Conservation (phyloP, 2,113 vertebrate species). For the Chitala chitala region DNA sequence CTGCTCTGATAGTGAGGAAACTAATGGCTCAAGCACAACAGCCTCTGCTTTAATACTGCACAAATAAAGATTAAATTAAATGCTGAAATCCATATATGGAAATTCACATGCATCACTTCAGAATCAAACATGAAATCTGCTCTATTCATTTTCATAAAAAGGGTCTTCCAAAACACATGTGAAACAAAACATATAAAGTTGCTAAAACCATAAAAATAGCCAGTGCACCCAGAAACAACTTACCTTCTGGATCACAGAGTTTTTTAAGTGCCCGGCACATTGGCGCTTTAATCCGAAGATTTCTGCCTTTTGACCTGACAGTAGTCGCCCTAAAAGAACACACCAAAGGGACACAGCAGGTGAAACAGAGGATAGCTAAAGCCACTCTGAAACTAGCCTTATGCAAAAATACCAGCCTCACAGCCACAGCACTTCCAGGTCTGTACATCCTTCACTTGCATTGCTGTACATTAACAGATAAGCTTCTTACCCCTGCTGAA, state of each 20-base stretch:
- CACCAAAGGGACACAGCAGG: neutral
- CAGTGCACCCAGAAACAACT: constrained; percentile 33
- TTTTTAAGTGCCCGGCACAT: constrained; percentile 97
- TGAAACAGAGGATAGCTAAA: neutral
- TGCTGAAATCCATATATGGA: neutral
- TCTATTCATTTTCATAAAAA: no score
- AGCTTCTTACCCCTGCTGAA: constrained; percentile 85
- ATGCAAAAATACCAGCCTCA: neutral
- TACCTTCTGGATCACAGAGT: constrained; percentile 94
- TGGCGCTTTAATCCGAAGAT: constrained; percentile 92
- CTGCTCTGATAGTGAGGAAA: neutral
- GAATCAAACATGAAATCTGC: no score
- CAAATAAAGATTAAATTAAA: neutral
- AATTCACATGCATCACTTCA: neutral
- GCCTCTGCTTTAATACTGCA: constrained; percentile 1
- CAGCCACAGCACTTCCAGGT: neutral
- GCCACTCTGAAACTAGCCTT: neutral
- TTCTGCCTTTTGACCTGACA: constrained; percentile 93
- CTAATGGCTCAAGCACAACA: neutral
- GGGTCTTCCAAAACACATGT: neutral
- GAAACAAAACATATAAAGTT: no score
- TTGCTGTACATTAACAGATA: neutral
- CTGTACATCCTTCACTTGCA: neutral
- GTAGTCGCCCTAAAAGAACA: constrained; percentile 79
- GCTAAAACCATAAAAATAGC: no score